Evolutionary conservation across 2,888 invertebrate genomes (phyloP).

Genomic region (Caenorhabditis macrosperma): DNA sequence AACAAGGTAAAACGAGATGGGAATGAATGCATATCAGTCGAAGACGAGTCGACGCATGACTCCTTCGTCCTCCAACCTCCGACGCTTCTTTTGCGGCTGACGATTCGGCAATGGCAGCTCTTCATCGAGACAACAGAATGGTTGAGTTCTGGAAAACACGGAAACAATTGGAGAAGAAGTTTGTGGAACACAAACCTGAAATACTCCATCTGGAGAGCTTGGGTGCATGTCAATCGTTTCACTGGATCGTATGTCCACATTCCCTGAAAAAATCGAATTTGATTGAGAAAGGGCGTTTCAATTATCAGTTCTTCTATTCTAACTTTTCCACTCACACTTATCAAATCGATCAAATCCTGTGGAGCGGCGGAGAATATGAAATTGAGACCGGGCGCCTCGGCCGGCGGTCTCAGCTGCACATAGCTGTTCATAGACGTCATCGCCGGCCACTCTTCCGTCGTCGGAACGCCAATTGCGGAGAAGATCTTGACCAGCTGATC

Average conservation of each 20-base stretch:
- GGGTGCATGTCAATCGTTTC: conserved; percentile 72
- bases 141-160: conserved; percentile 57
- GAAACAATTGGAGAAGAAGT: not conserved
- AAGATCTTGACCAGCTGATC: conserved; percentile 97
- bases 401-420: conserved; percentile 88
- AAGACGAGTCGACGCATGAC: conserved; percentile 45
- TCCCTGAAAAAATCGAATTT: conserved; percentile 23
- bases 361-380: conserved; percentile 96
- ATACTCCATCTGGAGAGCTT: conserved; percentile 73
- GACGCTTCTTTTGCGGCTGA: conserved; percentile 28
- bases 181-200: conserved; percentile 60
- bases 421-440: conserved; percentile 87
- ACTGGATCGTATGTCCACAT: conserved; percentile 74
- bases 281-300: not conserved
- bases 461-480: conserved; percentile 93
- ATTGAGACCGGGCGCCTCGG: conserved; percentile 82
- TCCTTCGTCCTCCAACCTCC: conserved; percentile 43
- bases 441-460: conserved; percentile 92
- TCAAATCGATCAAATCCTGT: conserved; percentile 90
- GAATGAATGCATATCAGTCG: conserved; percentile 15
- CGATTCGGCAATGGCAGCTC: conserved; percentile 75
- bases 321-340: conserved; percentile 82
- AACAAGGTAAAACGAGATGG: not conserved
- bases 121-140: conserved; percentile 75
- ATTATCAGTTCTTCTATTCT: not conserved